A percentile compares a stretch with the other conserved stretches of the same genome.
Conservation (phyloP, 2,888 invertebrate genomes). For the Sturmia bella region DNA sequence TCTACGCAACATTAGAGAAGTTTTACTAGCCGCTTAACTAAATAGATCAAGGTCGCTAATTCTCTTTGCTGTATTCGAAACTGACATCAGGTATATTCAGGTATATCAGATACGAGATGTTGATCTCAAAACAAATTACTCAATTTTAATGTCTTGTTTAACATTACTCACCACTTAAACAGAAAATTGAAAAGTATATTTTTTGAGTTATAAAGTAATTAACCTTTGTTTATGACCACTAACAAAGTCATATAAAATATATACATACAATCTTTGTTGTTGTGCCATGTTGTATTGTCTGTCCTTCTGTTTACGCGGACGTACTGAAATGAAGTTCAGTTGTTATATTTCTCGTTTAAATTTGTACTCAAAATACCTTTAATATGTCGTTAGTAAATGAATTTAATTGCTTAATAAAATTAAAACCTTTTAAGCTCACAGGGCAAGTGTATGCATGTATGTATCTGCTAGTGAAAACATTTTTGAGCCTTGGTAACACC, state of each 20-base stretch:
- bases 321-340: conserved; percentile 7
- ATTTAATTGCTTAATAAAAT: conserved; percentile 47
- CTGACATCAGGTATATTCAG: conserved; percentile 45
- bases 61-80: not conserved
- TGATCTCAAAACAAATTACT: conserved; percentile 42
- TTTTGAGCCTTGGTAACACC: conserved; percentile 19
- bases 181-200: conserved; percentile 14
- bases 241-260: conserved; percentile 22
- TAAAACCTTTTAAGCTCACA: conserved; percentile 38
- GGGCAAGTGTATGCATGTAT: conserved; percentile 31
- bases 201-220: conserved; percentile 64
- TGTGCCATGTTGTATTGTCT: conserved; percentile 4
- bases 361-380: conserved; percentile 30
- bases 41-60: conserved; percentile 55
- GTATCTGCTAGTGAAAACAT: conserved; percentile 22
- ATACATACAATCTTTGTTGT: conserved; percentile 13
- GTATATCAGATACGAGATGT: conserved; percentile 35
- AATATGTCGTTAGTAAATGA: conserved; percentile 43
- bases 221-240: conserved; percentile 65
- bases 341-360: conserved; percentile 16
- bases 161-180: conserved; percentile 25
- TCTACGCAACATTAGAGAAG: not conserved
- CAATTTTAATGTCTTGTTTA: conserved; percentile 63
- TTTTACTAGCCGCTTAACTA: conserved; percentile 35
- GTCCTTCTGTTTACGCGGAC: conserved; percentile 10